phyloP scores from a whole-genome alignment of 2,888 invertebrate species.

The Anodontia alba region DNA sequence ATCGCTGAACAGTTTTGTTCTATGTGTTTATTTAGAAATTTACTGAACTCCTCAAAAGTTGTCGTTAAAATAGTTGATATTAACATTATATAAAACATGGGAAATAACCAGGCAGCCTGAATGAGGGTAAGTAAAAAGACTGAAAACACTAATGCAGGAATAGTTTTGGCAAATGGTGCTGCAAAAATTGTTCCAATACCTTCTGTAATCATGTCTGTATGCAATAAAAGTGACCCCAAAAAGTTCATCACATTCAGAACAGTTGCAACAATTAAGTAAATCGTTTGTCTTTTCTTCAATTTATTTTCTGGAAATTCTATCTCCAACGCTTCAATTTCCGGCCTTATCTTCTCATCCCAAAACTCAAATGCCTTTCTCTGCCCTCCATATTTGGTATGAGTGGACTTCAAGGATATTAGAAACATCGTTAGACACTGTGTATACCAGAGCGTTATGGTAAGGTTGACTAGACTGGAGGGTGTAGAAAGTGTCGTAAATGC shows the following conservation, averaged over 20 bases:
- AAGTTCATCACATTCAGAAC: not conserved
- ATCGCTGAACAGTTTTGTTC: too few species aligned
- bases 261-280: not conserved
- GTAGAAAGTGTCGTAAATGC: not conserved
- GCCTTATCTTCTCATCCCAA: not conserved
- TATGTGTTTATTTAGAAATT: too few species aligned
- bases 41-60: too few species aligned
- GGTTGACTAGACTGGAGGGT: not conserved
- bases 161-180: not conserved
- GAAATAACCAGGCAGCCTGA: too few species aligned
- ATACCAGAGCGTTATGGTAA: not conserved
- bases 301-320: not conserved
- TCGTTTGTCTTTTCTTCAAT: not conserved
- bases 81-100: too few species aligned
- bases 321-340: not conserved
- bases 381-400: not conserved
- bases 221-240: not conserved
- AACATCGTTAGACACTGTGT: not conserved
- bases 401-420: not conserved
- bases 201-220: not conserved
- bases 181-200: not conserved
- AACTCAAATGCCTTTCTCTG: slow-evolving; percentile 10
- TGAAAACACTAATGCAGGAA: too few species aligned
- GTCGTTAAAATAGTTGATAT: too few species aligned
- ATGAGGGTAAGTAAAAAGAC: not conserved